Evolutionary conservation across 2,888 invertebrate species (phyloP).

Genomic region (Miltochrista miniata): DNA sequence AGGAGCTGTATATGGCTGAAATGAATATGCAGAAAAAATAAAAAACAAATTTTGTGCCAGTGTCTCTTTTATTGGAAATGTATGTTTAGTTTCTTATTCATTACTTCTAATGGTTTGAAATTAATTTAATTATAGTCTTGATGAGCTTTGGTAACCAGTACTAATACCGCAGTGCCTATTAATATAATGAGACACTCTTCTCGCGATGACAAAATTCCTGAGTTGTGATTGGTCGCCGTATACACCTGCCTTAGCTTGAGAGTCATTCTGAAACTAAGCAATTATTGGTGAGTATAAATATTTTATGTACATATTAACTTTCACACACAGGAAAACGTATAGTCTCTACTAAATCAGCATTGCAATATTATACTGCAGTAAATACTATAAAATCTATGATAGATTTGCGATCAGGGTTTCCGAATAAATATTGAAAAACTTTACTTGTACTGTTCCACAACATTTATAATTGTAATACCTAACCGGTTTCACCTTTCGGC

Average conservation of each 20-base stretch:
- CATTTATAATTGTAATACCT: too few relatives aligned
- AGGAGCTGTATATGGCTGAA: too few relatives aligned
- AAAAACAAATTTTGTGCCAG: not conserved
- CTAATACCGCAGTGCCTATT: slow-evolving; percentile 14
- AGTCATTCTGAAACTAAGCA: slow-evolving; percentile 18
- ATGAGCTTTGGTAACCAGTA: slow-evolving; percentile 2
- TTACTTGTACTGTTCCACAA: too few relatives aligned
- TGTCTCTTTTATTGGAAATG: not conserved
- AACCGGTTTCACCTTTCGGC: too few relatives aligned
- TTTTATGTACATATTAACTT: not conserved
- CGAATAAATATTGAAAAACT: too few relatives aligned
- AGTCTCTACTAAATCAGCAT: too few relatives aligned
- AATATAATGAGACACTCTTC: slow-evolving; percentile 12
- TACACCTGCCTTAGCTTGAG: not conserved
- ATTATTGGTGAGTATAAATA: not conserved
- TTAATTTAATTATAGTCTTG: not conserved
- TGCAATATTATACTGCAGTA: too few relatives aligned
- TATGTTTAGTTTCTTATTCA: not conserved
- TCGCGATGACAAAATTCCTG: not conserved
- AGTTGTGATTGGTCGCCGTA: not conserved
- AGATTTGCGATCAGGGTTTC: too few relatives aligned
- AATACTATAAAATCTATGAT: too few relatives aligned
- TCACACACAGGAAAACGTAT: too few relatives aligned
- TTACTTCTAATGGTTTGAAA: not conserved
- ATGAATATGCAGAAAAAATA: not conserved